Evolutionary conservation across 23 tunicate genomes (phyloP).

Genomic region (Trididemnum nubilum): DNA sequence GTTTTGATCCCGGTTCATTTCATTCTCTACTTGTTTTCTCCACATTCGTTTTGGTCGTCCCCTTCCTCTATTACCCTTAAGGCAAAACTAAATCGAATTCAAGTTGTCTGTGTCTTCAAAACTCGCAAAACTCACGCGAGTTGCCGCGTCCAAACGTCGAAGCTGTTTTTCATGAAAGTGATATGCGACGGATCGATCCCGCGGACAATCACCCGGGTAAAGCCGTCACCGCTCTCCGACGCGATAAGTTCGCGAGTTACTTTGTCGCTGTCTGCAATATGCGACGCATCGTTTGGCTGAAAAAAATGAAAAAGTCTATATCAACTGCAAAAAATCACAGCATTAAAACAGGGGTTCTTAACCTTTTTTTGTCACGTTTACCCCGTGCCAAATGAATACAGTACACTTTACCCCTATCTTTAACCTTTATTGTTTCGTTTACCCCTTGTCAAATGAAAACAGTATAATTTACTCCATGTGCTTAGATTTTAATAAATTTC

Average conservation of each 20-base stretch:
- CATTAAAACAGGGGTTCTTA: too few species aligned
- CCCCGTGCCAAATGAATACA: neutral
- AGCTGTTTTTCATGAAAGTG: slow-evolving; percentile 66
- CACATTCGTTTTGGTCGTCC: too few species aligned
- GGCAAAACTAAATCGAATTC: neutral
- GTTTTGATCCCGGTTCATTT: too few species aligned
- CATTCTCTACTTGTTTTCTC: too few species aligned
- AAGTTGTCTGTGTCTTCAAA: neutral
- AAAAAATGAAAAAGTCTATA: neutral
- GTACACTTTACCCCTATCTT: too few species aligned
- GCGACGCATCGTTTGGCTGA: slow-evolving; percentile 72
- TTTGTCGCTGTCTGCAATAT: slow-evolving; percentile 49
- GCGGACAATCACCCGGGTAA: slow-evolving; percentile 69
- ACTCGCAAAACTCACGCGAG: slow-evolving; percentile 60
- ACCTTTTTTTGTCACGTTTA: too few species aligned
- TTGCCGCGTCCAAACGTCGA: slow-evolving; percentile 68
- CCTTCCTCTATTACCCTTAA: too few species aligned
- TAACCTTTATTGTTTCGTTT: too few species aligned
- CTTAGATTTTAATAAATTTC: too few species aligned
- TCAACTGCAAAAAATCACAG: neutral
- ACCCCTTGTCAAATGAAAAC: too few species aligned
- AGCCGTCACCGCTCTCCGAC: slow-evolving; percentile 45
- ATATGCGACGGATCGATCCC: slow-evolving; percentile 59
- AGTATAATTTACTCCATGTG: too few species aligned
- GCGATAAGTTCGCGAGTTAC: slow-evolving; percentile 51